These are phyloP conservation scores for Cirrhinus mrigala DNA, from an alignment of 2,797 vertebrate genomes.

Conservation along the genomic window DNA sequence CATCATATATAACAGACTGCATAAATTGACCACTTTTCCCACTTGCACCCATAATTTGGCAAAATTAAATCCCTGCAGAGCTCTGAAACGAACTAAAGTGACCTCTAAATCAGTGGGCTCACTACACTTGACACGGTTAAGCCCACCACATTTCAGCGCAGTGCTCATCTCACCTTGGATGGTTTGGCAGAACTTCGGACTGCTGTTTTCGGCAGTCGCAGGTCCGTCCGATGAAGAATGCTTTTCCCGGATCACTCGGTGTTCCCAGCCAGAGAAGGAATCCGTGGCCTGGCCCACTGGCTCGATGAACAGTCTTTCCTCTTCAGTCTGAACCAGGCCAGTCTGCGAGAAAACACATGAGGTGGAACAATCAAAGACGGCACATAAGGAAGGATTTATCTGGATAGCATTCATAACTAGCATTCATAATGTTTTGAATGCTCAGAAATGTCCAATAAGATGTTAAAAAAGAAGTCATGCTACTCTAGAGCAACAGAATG, in stretches of 20 bases:
- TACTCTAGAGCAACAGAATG: neutral
- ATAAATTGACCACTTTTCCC: conserved; percentile 14
- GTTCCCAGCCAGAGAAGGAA: conserved; percentile 82
- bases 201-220: conserved; percentile 21
- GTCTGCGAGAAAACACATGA: conserved; percentile 74
- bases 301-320: conserved; percentile 87
- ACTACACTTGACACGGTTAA: conserved; percentile 15
- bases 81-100: neutral
- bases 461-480: neutral
- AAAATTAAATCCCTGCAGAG: neutral
- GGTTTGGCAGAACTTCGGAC: conserved; percentile 76
- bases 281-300: conserved; percentile 78
- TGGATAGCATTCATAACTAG: neutral
- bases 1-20: neutral
- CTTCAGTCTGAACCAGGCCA: conserved; percentile 86
- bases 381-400: conserved; percentile 12
- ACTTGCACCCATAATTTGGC: neutral
- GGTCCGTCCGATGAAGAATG: conserved; percentile 64
- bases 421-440: neutral
- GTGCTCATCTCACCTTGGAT: conserved; percentile 82
- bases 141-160: neutral
- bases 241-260: conserved; percentile 78
- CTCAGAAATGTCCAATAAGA: neutral
- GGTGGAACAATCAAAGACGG: conserved; percentile 29
- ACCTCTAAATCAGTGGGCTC: conserved; percentile 34